Evolutionary conservation across 2,797 vertebrate species (phyloP), one percentile per base, ranked within the genome.

Genomic region (Intellagama lesueurii): DNA sequence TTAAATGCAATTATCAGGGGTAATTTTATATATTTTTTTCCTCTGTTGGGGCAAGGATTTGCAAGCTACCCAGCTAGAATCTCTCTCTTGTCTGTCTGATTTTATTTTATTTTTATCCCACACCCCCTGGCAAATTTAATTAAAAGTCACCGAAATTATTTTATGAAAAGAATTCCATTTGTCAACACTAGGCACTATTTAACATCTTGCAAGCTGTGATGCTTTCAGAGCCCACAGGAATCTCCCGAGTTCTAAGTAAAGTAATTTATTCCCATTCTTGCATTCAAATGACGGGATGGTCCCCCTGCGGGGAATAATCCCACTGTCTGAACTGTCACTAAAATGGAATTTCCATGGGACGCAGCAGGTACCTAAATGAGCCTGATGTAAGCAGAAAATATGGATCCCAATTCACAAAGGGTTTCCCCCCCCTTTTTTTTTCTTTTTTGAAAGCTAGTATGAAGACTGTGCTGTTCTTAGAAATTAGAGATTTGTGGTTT

Each of bases 261-360:
- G 95, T 96, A 95, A 96, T 96, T 95, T 96, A 95, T 95, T 96
- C 94, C 93, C 92, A 93, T 96, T 95, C 94, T 96, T 96, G 94
- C 94, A 92, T 95, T 95, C 95, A 95, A 95, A 96, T 94, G 95
- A 96, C 91, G 95, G 94, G 94, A 94, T 95, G 94, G 95, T 95
- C 93, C 93, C 94, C 95, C 95, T 86, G 91, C 91, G 28, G 93
- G 94, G 94, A 95, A 95, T 95, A 95, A 96, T 96, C 95, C 92
- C 91, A 84, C 94, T 95, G 94, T 95, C 94, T 93, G 95, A 96
- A 96, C 95, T 94, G 94, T 93, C 77, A 60, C 68, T n/a, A 95
- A 95, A 94, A 94, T 4, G 92, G 94, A 93, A 93, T 94, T 94
- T 92, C 91, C 91, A 93, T 89, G 92, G 93, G 94, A 93, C 92